Conservation (phyloP, 64 coral and sea anemone genomes). For the Stylophora pistillata region DNA sequence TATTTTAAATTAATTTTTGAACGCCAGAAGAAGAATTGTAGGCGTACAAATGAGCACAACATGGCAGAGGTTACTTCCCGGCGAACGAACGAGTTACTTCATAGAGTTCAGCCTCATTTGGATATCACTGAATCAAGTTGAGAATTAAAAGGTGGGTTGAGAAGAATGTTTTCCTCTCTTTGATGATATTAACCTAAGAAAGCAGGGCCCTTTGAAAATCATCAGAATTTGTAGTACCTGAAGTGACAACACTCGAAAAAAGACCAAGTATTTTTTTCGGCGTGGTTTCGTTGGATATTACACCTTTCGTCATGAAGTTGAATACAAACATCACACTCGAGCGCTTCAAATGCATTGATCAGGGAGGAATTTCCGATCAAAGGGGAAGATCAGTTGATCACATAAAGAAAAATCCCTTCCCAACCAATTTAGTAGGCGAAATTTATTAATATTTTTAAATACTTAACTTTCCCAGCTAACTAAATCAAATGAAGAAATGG, state of each 20-base stretch:
- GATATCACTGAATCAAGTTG: neutral
- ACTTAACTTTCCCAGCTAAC: neutral
- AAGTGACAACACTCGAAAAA: neutral
- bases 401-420: neutral
- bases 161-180: neutral
- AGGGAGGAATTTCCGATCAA: neutral
- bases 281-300: neutral
- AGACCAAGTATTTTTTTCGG: neutral
- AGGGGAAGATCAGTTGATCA: neutral
- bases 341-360: neutral
- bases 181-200: neutral
- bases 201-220: neutral
- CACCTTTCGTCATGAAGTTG: conserved; percentile 13
- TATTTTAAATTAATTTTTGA: neutral
- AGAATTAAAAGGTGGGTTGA: neutral
- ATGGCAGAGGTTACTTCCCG: neutral
- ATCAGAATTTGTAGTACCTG: neutral
- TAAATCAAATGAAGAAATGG: neutral
- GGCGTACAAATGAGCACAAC: neutral
- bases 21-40: neutral
- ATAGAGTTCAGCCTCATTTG: neutral
- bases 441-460: neutral
- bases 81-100: neutral
- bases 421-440: neutral
- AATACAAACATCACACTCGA: conserved; percentile 21